Percentiles rank a stretch among this genome's conserved stretches.
Conservation (phyloP, 64 coral and sea anemone species). For the Pachyseris speciosa region DNA sequence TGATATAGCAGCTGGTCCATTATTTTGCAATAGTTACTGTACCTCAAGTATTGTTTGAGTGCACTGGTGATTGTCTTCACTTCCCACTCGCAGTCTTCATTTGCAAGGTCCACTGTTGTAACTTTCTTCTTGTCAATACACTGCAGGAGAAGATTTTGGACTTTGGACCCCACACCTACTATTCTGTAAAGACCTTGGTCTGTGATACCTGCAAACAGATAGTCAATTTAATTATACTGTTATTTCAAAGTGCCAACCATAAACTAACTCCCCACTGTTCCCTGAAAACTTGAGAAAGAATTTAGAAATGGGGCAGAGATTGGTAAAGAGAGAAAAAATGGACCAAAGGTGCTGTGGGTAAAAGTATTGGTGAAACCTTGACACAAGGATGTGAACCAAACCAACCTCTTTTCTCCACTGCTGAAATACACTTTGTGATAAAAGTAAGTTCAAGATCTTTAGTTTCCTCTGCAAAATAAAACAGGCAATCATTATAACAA, state of each 20-base stretch:
- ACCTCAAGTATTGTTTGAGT: conserved; percentile 89
- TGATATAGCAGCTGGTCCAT: too few relatives aligned
- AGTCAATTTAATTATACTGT: background rate
- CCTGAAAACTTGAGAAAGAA: too few relatives aligned
- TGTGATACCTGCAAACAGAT: conserved; percentile 75
- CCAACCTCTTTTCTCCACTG: conserved; percentile 94
- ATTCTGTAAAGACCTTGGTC: conserved; percentile 98
- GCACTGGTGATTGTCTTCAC: conserved; percentile 95
- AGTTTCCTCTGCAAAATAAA: conserved; percentile 65
- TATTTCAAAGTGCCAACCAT: too few relatives aligned
- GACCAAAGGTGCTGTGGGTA: too few relatives aligned
- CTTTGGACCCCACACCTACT: conserved; percentile 97
- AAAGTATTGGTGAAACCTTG: background rate
- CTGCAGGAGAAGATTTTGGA: conserved; percentile 90
- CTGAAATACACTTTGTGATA: conserved; percentile 83
- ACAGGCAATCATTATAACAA: background rate
- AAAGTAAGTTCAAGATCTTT: conserved; percentile 83
- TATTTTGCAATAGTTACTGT: too few relatives aligned
- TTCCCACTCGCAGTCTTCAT: conserved; percentile 76
- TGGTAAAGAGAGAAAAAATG: too few relatives aligned
- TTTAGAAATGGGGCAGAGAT: too few relatives aligned
- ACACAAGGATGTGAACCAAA: too few relatives aligned
- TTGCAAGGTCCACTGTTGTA: conserved; percentile 55
- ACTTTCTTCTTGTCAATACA: conserved; percentile 88
- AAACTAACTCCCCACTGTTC: too few relatives aligned